Conservation (phyloP, 1,140 invertebrate genomes). For the Zophobas morio region DNA sequence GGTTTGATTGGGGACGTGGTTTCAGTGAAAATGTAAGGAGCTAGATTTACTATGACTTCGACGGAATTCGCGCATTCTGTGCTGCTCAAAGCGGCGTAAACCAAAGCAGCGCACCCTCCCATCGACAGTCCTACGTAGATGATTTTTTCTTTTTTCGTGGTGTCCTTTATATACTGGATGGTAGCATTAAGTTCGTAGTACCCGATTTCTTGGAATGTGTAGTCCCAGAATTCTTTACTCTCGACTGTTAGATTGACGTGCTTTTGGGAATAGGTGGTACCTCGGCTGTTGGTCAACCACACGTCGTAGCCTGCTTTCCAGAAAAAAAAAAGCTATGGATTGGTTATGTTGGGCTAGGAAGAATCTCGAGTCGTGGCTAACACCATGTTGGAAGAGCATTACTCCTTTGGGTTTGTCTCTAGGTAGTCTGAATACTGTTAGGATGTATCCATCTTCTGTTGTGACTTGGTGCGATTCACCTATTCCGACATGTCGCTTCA, state of each 20-base stretch:
- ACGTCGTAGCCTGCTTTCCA: slow-evolving; percentile 34
- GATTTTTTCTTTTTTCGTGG: slow-evolving; percentile 3
- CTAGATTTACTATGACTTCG: slow-evolving; percentile 25
- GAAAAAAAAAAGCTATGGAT: slow-evolving; percentile 24
- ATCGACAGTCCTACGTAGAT: slow-evolving; percentile 22
- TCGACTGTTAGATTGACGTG: slow-evolving; percentile 4
- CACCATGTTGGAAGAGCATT: slow-evolving; percentile 16
- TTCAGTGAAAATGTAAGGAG: slow-evolving; percentile 19
- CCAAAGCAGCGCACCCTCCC: slow-evolving; percentile 1
- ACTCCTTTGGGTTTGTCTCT: slow-evolving; percentile 8
- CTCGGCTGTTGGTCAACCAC: slow-evolving; percentile 35
- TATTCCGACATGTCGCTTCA: neutral
- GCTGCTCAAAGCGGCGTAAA: slow-evolving; percentile 10
- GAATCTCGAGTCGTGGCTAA: slow-evolving; percentile 3
- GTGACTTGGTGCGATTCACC: slow-evolving; percentile 30
- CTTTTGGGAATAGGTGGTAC: slow-evolving; percentile 18
- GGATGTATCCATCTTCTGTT: slow-evolving; percentile 36
- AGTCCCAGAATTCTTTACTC: slow-evolving; percentile 35
- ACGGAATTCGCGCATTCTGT: slow-evolving; percentile 5
- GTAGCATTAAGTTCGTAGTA: slow-evolving; percentile 7
- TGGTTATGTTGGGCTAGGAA: slow-evolving; percentile 11
- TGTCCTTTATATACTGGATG: neutral
- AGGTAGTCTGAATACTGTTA: slow-evolving; percentile 21
- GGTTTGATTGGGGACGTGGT: no score
- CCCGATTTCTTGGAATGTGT: slow-evolving; percentile 41